Percentiles rank a stretch among this genome's conserved stretches.
Conservation (phyloP, 2,888 invertebrate species). For the Neoitamus cyanurus region DNA sequence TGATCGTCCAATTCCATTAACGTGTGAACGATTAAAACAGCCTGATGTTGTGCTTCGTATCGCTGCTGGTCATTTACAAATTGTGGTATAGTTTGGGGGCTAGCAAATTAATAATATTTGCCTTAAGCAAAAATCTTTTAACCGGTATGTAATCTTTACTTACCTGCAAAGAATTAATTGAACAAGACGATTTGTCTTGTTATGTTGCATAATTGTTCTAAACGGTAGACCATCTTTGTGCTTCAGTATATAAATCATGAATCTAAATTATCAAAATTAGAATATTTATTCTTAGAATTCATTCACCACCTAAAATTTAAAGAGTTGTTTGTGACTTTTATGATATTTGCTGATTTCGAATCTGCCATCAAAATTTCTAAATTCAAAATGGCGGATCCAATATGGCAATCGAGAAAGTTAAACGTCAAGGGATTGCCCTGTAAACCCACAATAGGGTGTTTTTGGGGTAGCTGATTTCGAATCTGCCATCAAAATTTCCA, state of each 20-base stretch:
- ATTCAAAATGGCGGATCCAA: too few species aligned
- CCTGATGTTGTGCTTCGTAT: slow-evolving; percentile 86
- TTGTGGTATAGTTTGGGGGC: slow-evolving; percentile 47
- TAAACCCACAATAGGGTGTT: too few species aligned
- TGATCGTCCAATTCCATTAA: slow-evolving; percentile 87
- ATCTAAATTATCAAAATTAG: too few species aligned
- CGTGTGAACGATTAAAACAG: slow-evolving; percentile 82
- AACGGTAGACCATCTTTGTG: slow-evolving; percentile 84
- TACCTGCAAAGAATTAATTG: slow-evolving; percentile 59
- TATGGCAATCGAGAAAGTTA: too few species aligned
- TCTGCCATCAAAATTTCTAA: too few species aligned
- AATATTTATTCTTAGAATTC: too few species aligned
- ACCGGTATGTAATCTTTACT: not conserved
- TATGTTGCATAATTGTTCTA: slow-evolving; percentile 79
- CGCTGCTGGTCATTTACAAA: slow-evolving; percentile 67
- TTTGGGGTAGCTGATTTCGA: too few species aligned
- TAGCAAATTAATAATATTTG: not conserved
- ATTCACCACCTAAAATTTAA: too few species aligned
- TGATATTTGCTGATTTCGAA: too few species aligned
- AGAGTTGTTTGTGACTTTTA: too few species aligned
- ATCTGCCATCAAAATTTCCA: too few species aligned
- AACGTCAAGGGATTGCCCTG: too few species aligned
- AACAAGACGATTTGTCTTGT: slow-evolving; percentile 61
- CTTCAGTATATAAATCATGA: slow-evolving; percentile 83
- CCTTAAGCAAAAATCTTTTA: not conserved